phyloP scores from a whole-genome alignment of 2,113 vertebrate genomes.

The Stegostoma tigrinum region DNA sequence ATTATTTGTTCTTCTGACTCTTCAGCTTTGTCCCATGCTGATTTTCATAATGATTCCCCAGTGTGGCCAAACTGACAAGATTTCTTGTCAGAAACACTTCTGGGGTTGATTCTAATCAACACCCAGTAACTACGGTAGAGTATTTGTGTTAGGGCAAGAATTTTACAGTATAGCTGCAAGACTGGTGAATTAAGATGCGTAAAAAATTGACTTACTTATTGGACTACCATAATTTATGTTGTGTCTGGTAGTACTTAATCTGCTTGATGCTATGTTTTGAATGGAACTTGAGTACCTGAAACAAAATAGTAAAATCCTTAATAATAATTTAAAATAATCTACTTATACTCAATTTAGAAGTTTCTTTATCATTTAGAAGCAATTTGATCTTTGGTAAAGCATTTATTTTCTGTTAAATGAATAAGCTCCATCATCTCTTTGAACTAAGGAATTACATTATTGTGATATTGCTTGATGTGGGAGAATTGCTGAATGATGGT shows the following conservation, averaged over 20 bases:
- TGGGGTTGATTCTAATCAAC: constrained; percentile 29
- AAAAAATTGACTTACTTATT: not conserved
- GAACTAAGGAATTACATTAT: not conserved
- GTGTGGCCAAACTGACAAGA: not conserved
- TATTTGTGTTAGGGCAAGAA: not conserved
- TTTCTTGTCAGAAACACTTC: constrained; percentile 31
- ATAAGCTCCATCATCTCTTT: not conserved
- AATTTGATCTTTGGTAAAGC: not conserved
- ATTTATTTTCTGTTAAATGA: not conserved
- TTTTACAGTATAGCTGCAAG: constrained; percentile 12
- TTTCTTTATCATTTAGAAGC: not conserved
- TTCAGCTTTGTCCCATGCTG: not conserved
- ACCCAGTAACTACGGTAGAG: not conserved
- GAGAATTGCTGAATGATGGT: not conserved
- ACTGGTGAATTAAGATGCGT: not conserved
- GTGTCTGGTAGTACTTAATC: not conserved
- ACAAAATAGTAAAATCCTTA: not conserved
- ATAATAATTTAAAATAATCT: not conserved
- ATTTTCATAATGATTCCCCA: constrained; percentile 4
- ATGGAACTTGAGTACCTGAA: not conserved
- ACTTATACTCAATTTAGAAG: not conserved
- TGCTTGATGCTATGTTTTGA: not conserved
- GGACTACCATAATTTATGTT: not conserved
- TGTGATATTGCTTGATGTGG: not conserved
- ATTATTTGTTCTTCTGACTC: not conserved